Evolutionary conservation across 2,113 vertebrate species (phyloP), one percentile per base, ranked within the genome.

Genomic region (Chionis minor): DNA sequence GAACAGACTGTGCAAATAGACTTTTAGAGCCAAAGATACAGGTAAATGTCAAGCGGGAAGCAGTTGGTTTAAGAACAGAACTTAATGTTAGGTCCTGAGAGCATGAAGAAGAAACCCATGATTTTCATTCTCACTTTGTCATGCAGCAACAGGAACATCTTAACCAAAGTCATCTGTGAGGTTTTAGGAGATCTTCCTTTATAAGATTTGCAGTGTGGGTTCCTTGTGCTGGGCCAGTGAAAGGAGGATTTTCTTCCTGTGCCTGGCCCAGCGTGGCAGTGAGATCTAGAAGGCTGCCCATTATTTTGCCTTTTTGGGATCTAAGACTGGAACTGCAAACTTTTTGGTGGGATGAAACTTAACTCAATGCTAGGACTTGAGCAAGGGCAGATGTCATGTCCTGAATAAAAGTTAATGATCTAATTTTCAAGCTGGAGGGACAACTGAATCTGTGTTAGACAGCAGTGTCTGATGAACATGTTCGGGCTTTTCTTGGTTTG

Each of bases 11-110:
- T 75, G 44, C 51, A 92, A 89, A 78, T 6, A 49, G 28, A 51
- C 38, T 55, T 74, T 58, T 12, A 5, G 22, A 81, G 73, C 78
- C 65, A 91, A 94, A 90, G 56, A 65, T 71, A 44, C 56, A 71
- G 38, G 71, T 28, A 94, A 90, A 93, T 86, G 84, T 86, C 87
- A 95, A 81, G 47, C n/a, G 79, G 65, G 32, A 90, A 84, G 61
- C 47, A 62, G 26, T 2, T n/a, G n/a, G 55, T 38, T 73, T 58
- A 81, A 93, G 81, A 90, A 14, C n/a, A 90, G 65, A 75, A 63
- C 24, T 96, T 69, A 89, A 81, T 79, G 12, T 81, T 87, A 74
- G 8, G 38, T 63, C 65, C 85, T 90, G 52, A 81, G 47, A 87
- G 38, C 65, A 75, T 26, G 52, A 81, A 90, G 10, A 4, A 83